Evolutionary conservation across 2,113 vertebrate species (phyloP).

Genomic region (Phrynocephalus versicolor): DNA sequence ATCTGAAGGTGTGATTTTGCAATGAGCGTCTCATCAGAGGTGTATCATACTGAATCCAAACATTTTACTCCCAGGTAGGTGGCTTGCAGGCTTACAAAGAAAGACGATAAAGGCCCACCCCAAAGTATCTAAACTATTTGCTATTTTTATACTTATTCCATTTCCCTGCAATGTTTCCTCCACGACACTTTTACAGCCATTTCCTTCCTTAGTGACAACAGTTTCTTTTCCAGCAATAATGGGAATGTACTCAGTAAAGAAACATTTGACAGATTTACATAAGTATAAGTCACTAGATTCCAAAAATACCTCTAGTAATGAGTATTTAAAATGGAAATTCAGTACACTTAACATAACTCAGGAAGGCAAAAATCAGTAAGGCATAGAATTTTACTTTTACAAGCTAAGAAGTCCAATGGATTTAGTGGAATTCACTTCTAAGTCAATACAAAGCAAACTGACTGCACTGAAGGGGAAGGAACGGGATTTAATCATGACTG

Average conservation of each 20-base stretch:
- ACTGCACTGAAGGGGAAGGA: neutral
- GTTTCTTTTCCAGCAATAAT: neutral
- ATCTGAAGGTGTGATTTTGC: neutral
- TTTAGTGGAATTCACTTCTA: neutral
- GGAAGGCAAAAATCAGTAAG: neutral
- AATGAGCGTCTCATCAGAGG: neutral
- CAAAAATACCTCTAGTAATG: neutral
- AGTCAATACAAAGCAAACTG: neutral
- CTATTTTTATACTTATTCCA: neutral
- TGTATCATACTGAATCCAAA: neutral
- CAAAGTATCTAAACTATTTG: neutral
- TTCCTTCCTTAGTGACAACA: neutral
- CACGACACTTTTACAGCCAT: neutral
- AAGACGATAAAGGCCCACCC: neutral
- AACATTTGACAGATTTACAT: neutral
- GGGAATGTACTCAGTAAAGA: neutral
- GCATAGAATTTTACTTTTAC: neutral
- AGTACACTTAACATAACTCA: neutral
- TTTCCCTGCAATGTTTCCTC: neutral
- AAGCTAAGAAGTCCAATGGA: neutral
- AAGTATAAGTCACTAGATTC: neutral
- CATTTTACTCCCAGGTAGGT: neutral
- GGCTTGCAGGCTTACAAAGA: neutral
- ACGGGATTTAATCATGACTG: neutral
- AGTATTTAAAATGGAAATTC: neutral